These are phyloP conservation scores for Donacobius atricapilla DNA, from an alignment of 2,113 vertebrate genomes.

Conservation along the genomic window DNA sequence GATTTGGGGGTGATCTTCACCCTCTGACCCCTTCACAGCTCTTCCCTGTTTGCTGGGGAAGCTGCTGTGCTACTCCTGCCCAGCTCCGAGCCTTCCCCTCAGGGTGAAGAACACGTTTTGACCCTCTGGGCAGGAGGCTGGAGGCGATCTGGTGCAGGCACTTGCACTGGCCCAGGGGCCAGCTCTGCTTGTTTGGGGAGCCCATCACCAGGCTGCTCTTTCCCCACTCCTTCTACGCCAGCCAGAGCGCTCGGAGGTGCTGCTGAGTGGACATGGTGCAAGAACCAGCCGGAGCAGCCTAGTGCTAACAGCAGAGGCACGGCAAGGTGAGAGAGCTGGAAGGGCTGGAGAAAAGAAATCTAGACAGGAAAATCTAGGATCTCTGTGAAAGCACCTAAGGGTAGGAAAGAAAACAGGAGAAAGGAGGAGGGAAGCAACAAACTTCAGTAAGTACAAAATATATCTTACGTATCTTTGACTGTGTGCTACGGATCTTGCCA, in stretches of 20 bases:
- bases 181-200: neutral
- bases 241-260: fast-evolving
- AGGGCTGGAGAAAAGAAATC: neutral
- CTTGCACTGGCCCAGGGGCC: neutral
- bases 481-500: neutral
- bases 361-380: neutral
- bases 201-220: neutral
- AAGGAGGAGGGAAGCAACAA: neutral
- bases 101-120: neutral
- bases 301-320: neutral
- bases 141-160: neutral
- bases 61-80: neutral
- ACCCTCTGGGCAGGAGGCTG: neutral
- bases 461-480: neutral
- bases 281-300: neutral
- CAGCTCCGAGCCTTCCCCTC: neutral
- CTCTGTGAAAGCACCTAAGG: neutral
- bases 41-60: neutral
- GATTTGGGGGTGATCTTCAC: conserved; percentile 51
- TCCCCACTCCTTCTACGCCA: neutral
- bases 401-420: neutral
- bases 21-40: conserved; percentile 28
- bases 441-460: neutral
- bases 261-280: neutral
- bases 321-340: conserved; percentile 1